Percentiles rank a stretch among this genome's conserved stretches.
Evolutionary conservation across 2,888 invertebrate species (phyloP).

Genomic region (Lymantria monacha): DNA sequence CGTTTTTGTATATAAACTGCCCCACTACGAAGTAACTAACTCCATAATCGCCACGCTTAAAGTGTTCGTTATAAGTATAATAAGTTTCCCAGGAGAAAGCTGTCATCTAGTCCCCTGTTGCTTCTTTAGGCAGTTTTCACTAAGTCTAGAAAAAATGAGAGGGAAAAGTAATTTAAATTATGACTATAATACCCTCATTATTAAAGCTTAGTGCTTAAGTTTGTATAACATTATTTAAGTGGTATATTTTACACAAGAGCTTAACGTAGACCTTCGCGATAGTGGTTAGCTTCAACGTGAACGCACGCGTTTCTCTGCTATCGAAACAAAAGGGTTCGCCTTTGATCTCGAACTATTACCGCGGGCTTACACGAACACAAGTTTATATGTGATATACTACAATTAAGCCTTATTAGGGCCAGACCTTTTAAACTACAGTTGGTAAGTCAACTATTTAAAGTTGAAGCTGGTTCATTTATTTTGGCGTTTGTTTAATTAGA

Average conservation of each 20-base stretch:
- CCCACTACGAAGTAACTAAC: too few species aligned
- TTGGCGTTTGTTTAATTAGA: conserved; percentile 9
- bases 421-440: conserved; percentile 21
- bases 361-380: conserved; percentile 23
- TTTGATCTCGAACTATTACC: conserved; percentile 43
- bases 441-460: conserved; percentile 7
- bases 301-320: conserved; percentile 22
- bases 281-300: conserved; percentile 28
- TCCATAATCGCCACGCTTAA: too few species aligned
- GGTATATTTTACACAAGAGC: conserved; percentile 26
- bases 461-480: background rate
- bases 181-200: too few species aligned
- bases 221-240: conserved; percentile 7
- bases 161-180: too few species aligned
- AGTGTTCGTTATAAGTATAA: too few species aligned
- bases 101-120: too few species aligned
- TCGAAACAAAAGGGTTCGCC: conserved; percentile 16
- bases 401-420: conserved; percentile 22
- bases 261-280: conserved; percentile 29
- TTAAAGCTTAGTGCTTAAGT: too few species aligned
- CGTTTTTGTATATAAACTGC: too few species aligned
- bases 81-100: too few species aligned
- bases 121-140: too few species aligned
- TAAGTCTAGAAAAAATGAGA: too few species aligned
- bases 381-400: conserved; percentile 29